Evolutionary conservation across 2,797 vertebrate genomes (phyloP), one percentile per base, ranked within the genome.

Genomic region (Pteropus rufus): DNA sequence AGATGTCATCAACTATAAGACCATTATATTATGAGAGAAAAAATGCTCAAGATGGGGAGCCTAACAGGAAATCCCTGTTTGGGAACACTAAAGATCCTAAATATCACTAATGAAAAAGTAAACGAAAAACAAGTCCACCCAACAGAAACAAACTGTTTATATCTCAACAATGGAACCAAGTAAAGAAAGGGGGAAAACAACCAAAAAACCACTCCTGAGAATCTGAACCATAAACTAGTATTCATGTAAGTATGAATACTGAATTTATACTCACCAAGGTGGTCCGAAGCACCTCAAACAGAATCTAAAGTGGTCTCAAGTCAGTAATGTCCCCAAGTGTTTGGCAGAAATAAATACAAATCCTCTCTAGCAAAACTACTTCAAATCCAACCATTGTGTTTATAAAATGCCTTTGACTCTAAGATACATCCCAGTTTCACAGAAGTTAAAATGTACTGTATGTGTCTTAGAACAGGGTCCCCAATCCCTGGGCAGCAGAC

Each of bases 321-420:
- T 58, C 29, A 29, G n/a, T 73, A 76, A 80, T 34, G 46, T 44
- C 79, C 72, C 29, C 36, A 94, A 36, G 81, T 56, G 26, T 82
- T 82, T 77, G 62, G 46, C 14, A 96, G 46, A 95, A 73, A 80
- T 36, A 94, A 75, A 94, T 10, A 76, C 16, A 96, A 85, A 92
- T 85, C n/a, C 54, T 84, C n/a, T 79, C 29, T 60, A 90, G 56
- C 15, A 93, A 95, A 96, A 94, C 41, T 70, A 46, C 41, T 93
- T 92, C 46, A 82, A 49, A 49, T 24, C 29, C 26, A 72, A 49
- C 64, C 77, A 75, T 3, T 84, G 72, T 54, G 23, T 73, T 49
- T 62, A 69, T 24, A 85, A 88, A 95, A 75, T 84, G 67, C 26
- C 60, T 80, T 0, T 65, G 34, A 88, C 18, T 58, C 0, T 39